Base-by-base conservation (phyloP, 2,888 invertebrate species). In the Seladonia tumulorum region DNA sequence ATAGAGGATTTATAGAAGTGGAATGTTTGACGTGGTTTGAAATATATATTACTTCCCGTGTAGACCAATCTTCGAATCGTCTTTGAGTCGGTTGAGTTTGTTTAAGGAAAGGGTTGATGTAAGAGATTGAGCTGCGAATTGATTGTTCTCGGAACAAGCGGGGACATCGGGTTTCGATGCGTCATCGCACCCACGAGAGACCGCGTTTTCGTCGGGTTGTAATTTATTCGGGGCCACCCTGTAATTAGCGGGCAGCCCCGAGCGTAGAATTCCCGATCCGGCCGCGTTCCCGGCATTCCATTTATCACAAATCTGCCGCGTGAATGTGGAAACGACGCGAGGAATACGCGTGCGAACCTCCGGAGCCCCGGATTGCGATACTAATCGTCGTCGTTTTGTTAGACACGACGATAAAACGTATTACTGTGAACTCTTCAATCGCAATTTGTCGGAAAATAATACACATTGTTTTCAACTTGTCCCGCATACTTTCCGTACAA, bases 221-320 rank as follows among this genome's bases (percentile, higher is more conserved):
- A 94, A 93, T 93, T 94, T 93, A 93, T 94, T 93, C 91, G 88
- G 79, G 91, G 89, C 90, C 88, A 92, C 88, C 90, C 90, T 91
- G 93, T 93, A 94, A 94, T 94, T 94, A 94, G 93, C 90, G 92
- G 91, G 88, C 90, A 90, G 92, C 92, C 86, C 92, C 90, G 89
- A 91, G 91, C 89, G 90, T 91, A 90, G 91, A 91, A 90, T 91
- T 88, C 89, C 87, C 91, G 89, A 83, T 63, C 60, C 88, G 81
- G 78, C 89, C 91, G 90, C 91, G 91, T 92, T 93, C 92, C 87
- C 90, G 83, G 90, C 88, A 94, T 94, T 93, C 93, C 92, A 92
- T 93, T 93, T 93, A 93, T 94, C 93, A 93, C 92, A 86, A 93
- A 93, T 93, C 92, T 91, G 90, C 93, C 92, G 93, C 93, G 60